Evolutionary conservation across 2,113 vertebrate genomes (phyloP), one percentile per base, ranked within the genome.

Genomic region (Ammodytes marinus): DNA sequence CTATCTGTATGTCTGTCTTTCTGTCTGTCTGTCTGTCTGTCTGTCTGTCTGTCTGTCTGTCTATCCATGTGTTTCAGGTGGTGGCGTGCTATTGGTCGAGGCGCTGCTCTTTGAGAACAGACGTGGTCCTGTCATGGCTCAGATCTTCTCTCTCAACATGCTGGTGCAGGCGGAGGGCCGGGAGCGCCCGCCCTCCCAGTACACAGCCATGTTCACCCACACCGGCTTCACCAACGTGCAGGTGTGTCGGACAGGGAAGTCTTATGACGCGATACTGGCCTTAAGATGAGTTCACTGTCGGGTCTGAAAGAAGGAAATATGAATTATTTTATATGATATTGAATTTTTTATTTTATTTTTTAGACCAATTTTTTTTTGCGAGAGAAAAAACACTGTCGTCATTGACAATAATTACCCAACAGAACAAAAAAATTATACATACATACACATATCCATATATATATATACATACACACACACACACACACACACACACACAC

Each of bases 121-220:
- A 2, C 82, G 89, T 5, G 95, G 95, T 0, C 94, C 95, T 1
- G 50, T 95, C 83, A 90, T 81, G 53, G 87, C 92, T 59, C 95
- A 95, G 90, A 77, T 93, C 71, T 93, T 93, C 87, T 96, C 94
- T 60, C 93, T 96, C 70, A 95, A 94, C 92, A 96, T 96, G 95
- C 80, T 96, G 89, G 88, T 95, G 54, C 94, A 95, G 86, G 68
- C 82, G 0, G 84, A 94, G 84, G 95, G 95, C 39, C 87, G 90
- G 17, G 95, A 96, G 82, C 91, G 90, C 8, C 72, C 92, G 1
- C 87, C 93, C 0, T 95, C 94, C 2, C 72, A 93, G 43, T 95
- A 95, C 81, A 83, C 78, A 12, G 27, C 3, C 76, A 75, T 95
- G 79, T 89, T 95, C 53, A 81, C 63, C 4, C 42, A 54, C 1